Base-by-base conservation (phyloP, 2,888 invertebrate genomes). In the Zhuqinia jingwanae region DNA sequence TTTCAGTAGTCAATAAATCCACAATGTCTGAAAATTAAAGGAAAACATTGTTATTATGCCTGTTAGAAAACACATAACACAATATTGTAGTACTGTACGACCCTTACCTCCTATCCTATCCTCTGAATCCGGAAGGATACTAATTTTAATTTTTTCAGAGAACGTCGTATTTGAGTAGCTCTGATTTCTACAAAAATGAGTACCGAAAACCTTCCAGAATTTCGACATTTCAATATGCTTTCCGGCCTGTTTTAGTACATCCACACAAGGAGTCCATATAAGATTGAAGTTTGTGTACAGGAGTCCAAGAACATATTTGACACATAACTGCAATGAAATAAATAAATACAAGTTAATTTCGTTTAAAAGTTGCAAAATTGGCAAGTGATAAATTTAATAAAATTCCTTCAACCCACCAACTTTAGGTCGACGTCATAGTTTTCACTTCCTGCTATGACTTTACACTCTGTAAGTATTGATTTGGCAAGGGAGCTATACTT, bases 261-360 rank as follows among this genome's bases (percentile, higher is more conserved):
- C 88, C 11, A 87, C 77, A 60, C 88, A 89, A 1, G 87, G 73
- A n/a, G 50, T 65, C 89, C 89, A 89, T 8, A 88, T 81, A 58
- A 88, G 76, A 27, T 80, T 87, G 22, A 73, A 88, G 68, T 89
- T 89, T 20, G 88, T 87, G 73, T 88, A 89, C 80, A 89, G 65
- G n/a, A 88, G 42, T 0, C 89, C 89, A 17, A 89, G 73, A 0
- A 85, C 77, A 17, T 88, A 89, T 30, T 87, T 89, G 10, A 89
- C n/a, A 17, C 84, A 83, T 10, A 89, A 36, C 89, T 89, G 53
- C 36, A 63, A 8, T 63, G 30, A 13, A 84, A 70, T 42, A n/a
- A 63, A 45, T 63, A n/a, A n/a, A 10, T 58, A 36, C 36, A 36
- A 36, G 36, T 8, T 36, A 36, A 36, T 36, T 36, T 3, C 36